A percentile compares a stretch with the other conserved stretches of the same genome.
These are phyloP conservation scores for Coracias cyanogaster DNA, from an alignment of 2,797 vertebrate species.

Conservation along the genomic window DNA sequence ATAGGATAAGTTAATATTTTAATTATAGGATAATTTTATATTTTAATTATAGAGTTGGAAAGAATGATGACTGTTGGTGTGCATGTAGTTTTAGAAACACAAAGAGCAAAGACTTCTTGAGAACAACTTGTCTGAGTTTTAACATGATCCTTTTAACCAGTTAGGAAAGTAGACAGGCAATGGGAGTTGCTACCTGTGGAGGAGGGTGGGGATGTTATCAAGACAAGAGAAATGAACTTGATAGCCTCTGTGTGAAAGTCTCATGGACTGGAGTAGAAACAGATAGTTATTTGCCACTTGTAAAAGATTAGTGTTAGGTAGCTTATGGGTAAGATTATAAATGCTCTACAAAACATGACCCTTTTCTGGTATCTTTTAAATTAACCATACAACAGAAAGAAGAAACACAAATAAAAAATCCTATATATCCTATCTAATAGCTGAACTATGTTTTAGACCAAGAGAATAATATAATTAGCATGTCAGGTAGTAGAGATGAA, in stretches of 20 bases:
- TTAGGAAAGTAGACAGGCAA: neutral
- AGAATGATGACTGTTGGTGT: neutral
- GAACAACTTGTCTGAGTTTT: neutral
- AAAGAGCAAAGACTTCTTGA: neutral
- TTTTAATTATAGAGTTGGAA: neutral
- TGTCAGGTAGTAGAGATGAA: neutral
- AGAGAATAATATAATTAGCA: neutral
- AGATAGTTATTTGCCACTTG: neutral
- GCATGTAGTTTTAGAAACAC: neutral
- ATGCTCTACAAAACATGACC: neutral
- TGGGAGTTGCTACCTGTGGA: neutral
- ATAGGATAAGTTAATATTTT: neutral
- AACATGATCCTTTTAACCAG: neutral
- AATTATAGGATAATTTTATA: neutral
- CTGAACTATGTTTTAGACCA: neutral
- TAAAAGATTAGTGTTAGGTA: neutral
- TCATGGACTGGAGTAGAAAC: neutral
- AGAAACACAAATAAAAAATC: neutral
- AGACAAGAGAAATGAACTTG: neutral
- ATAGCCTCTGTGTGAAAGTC: neutral
- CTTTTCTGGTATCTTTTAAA: neutral
- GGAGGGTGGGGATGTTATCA: neutral
- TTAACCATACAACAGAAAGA: neutral
- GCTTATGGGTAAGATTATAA: neutral
- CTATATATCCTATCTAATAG: neutral